These are phyloP conservation scores for Pterocles burchelli DNA, from an alignment of 2,113 vertebrate species.

Conservation along the genomic window DNA sequence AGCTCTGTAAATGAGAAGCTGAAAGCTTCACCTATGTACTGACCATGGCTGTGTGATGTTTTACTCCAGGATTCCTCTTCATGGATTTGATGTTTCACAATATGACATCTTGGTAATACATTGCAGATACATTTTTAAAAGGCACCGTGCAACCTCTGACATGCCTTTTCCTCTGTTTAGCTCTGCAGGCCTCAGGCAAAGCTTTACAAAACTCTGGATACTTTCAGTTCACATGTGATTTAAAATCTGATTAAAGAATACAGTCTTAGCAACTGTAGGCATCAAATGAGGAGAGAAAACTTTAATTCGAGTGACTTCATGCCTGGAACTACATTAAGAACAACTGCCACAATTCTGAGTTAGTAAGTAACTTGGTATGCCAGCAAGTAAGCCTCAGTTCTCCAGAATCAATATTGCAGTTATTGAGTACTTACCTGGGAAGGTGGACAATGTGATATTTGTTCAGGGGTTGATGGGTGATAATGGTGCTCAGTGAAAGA, in stretches of 20 bases:
- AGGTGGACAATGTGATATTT: conserved; percentile 47
- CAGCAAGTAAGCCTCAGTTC: conserved; percentile 3
- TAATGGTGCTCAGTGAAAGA: conserved; percentile 31
- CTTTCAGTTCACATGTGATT: neutral
- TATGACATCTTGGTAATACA: neutral
- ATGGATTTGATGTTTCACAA: conserved; percentile 26
- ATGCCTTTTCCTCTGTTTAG: neutral
- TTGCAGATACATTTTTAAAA: conserved; percentile 9
- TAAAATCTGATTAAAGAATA: conserved; percentile 48
- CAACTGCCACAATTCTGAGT: neutral
- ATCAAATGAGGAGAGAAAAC: neutral
- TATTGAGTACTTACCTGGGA: conserved; percentile 55
- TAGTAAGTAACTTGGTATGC: conserved; percentile 25
- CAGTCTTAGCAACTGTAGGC: neutral
- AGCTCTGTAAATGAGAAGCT: conserved; percentile 1
- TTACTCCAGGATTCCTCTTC: neutral
- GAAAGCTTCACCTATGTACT: neutral
- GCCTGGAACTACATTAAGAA: conserved; percentile 9
- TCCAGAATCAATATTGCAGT: conserved; percentile 53
- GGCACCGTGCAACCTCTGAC: neutral
- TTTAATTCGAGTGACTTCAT: conserved; percentile 31
- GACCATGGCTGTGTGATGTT: neutral
- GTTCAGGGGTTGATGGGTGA: conserved; percentile 36
- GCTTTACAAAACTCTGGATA: neutral
- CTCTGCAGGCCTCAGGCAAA: conserved; percentile 13